Evolutionary conservation across 1,140 invertebrate species (phyloP).

Genomic region (Thaumetopoea pityocampa): DNA sequence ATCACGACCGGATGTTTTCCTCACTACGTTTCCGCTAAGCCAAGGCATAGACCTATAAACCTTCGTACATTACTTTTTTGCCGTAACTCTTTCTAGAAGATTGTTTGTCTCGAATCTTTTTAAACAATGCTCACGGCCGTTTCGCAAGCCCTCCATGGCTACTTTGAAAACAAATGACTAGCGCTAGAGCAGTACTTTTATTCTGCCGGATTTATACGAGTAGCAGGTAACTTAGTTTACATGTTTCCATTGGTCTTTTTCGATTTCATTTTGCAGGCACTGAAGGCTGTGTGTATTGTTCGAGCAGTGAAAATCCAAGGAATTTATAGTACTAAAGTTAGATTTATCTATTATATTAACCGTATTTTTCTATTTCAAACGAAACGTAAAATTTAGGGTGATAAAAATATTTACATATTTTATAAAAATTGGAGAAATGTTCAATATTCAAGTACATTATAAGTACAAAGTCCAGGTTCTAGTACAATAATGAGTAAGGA

Average conservation of each 20-base stretch:
- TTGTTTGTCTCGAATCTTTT: conserved; percentile 28
- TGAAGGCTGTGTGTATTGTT: conserved; percentile 8
- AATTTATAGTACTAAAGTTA: conserved; percentile 4
- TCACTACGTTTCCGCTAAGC: conserved; percentile 27
- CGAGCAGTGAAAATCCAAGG: conserved; percentile 12
- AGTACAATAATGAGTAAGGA: too few relatives aligned
- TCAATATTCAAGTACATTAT: too few relatives aligned
- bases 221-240: conserved; percentile 28
- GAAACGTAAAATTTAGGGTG: conserved; percentile 2
- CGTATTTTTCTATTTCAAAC: conserved; percentile 2
- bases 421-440: background rate
- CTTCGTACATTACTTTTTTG: conserved; percentile 32
- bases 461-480: too few relatives aligned
- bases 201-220: conserved; percentile 29
- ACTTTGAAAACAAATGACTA: conserved; percentile 27
- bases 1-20: conserved; percentile 30
- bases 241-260: conserved; percentile 17
- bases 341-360: too few relatives aligned
- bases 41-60: conserved; percentile 28
- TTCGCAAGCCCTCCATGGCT: conserved; percentile 17
- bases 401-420: background rate
- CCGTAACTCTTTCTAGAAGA: conserved; percentile 26
- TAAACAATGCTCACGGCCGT: conserved; percentile 17
- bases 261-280: conserved; percentile 10
- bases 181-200: conserved; percentile 19